Conservation (phyloP, 2,113 vertebrate species). For the Panthera tigris region DNA sequence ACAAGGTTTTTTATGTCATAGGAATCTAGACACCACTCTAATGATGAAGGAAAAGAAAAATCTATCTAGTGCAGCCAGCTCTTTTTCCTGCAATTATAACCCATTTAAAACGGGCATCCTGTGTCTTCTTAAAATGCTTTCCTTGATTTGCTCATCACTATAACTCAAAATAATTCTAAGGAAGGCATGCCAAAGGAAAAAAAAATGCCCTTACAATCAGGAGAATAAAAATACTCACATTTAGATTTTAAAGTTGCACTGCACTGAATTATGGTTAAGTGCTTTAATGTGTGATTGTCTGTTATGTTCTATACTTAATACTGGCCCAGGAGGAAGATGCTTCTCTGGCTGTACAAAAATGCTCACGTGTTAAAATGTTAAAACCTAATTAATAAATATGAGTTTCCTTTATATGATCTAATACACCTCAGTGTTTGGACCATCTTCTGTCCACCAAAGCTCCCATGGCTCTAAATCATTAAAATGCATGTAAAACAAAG, state of each 20-base stretch:
- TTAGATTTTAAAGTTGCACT: slow-evolving; percentile 41
- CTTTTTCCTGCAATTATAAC: slow-evolving; percentile 59
- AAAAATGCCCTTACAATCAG: not conserved
- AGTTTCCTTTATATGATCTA: not conserved
- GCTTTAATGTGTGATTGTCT: not conserved
- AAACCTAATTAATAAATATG: not conserved
- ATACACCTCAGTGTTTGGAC: not conserved
- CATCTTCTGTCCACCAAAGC: not conserved
- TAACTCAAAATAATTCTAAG: slow-evolving; percentile 50
- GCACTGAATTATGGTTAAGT: not conserved
- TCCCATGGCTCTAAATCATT: not conserved
- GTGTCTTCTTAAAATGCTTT: slow-evolving; percentile 68
- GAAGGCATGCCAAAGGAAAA: slow-evolving; percentile 30
- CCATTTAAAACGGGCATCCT: slow-evolving; percentile 52
- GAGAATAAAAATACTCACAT: not conserved
- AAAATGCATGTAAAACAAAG: not conserved
- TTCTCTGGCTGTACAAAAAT: not conserved
- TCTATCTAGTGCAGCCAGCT: not conserved
- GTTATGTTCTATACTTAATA: not conserved
- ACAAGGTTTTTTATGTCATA: not conserved
- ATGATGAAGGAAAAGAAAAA: not conserved
- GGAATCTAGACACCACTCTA: not conserved
- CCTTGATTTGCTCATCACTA: slow-evolving; percentile 52
- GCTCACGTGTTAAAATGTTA: not conserved
- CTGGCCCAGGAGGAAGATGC: not conserved